Conservation (phyloP, 2,888 invertebrate species). For the Callosobruchus maculatus region DNA sequence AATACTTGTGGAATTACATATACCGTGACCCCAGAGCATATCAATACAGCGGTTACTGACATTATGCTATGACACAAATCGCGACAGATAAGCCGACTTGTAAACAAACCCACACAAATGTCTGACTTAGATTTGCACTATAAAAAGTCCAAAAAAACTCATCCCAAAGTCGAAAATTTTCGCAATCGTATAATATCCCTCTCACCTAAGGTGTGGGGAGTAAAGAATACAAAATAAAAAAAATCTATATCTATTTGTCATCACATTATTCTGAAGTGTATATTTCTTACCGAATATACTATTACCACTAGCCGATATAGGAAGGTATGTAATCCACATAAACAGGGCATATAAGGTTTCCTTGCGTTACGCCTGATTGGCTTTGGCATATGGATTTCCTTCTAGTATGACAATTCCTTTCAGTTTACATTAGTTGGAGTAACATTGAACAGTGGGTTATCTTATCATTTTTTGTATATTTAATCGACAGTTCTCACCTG, state of each 20-base stretch:
- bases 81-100: too few relatives aligned
- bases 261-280: background rate
- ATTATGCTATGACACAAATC: too few relatives aligned
- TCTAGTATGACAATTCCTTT: background rate
- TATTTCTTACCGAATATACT: background rate
- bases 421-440: background rate
- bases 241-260: background rate
- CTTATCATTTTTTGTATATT: background rate
- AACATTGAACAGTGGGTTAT: background rate
- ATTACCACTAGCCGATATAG: background rate
- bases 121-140: too few relatives aligned
- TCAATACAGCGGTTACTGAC: too few relatives aligned
- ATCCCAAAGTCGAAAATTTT: too few relatives aligned
- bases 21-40: too few relatives aligned
- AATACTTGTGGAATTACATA: too few relatives aligned
- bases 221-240: background rate
- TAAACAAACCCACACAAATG: too few relatives aligned
- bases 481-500: background rate
- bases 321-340: background rate
- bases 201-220: too few relatives aligned
- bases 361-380: background rate
- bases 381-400: background rate
- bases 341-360: background rate
- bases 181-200: too few relatives aligned
- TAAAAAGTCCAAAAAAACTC: too few relatives aligned